Conservation (phyloP, 2,888 invertebrate genomes). For the Taphrorychus bicolor region DNA sequence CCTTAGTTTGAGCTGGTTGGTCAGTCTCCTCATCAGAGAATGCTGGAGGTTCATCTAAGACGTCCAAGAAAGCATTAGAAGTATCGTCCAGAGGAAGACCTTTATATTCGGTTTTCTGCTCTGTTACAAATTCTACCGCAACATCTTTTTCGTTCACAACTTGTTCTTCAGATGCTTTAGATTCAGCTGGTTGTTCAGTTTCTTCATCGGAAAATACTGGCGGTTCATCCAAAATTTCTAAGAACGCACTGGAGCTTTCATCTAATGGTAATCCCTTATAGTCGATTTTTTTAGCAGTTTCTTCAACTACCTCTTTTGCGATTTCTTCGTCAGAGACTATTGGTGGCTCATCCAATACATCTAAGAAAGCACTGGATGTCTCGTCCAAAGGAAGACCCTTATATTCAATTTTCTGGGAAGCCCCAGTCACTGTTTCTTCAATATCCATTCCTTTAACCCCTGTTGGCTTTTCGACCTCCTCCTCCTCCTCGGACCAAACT, state of each 20-base stretch:
- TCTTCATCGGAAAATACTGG: conserved; percentile 46
- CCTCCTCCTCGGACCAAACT: conserved; percentile 5
- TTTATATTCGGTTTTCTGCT: conserved; percentile 41
- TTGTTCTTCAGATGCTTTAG: no score
- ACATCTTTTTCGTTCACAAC: no score
- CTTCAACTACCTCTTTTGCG: neutral
- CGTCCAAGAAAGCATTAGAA: conserved; percentile 45
- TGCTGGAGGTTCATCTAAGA: no score
- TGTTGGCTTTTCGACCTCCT: neutral
- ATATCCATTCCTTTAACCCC: conserved; percentile 29
- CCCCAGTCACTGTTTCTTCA: neutral
- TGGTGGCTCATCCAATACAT: conserved; percentile 49
- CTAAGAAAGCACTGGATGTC: conserved; percentile 42
- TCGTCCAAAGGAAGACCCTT: conserved; percentile 47
- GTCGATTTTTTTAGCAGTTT: conserved; percentile 16
- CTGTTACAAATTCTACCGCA: neutral
- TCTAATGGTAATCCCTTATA: conserved; percentile 46
- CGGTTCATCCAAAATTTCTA: conserved; percentile 54
- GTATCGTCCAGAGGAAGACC: conserved; percentile 44
- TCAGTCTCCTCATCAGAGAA: conserved; percentile 7
- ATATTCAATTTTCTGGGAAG: conserved; percentile 33
- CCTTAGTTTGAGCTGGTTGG: neutral
- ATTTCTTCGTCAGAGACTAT: conserved; percentile 26
- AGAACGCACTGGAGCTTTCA: conserved; percentile 52
- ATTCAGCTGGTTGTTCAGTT: conserved; percentile 1